Evolutionary conservation across 2,888 invertebrate species (phyloP), one percentile per base, ranked within the genome.

Genomic region (Polymixis flavicincta): DNA sequence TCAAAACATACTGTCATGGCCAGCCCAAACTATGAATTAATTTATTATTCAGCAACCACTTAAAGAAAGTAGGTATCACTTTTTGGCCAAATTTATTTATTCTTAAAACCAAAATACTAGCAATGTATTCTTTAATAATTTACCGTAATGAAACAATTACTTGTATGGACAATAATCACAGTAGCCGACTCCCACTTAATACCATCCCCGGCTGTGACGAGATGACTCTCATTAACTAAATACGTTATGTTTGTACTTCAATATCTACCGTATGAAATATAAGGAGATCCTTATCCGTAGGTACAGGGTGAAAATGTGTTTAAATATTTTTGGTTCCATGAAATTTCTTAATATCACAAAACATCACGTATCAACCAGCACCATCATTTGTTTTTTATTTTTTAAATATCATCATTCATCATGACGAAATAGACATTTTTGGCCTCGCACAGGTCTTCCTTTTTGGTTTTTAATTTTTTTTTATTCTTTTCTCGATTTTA

Each of bases 211-310:
- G 45, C 80, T 69, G 65, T 82, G 85, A 87, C 92, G 90, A 90
- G 92, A 92, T 94, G 94, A 93, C 93, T 92, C 95, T 95, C 95
- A 95, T 95, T 95, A 95, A 93, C 94, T 95, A 95, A 95, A 95
- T 96, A 95, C 90, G 93, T 92, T 92, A 93, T 92, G 93, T 93
- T 92, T 93, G 92, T 93, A 92, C 93, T 92, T 88, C 80, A 94
- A 94, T 95, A 94, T 94, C 91, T 90, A 88, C 89, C 89, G 92
- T 90, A 94, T 94, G 92, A 94, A 94, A 94, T 92, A 94, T 88
- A 91, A 91, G 87, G 1, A 90, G 91, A 32, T 32, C 32, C 32
- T 32, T 32, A 3, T 32, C 32, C 59, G 14, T 48, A 48, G 50
- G 19, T 82, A 74, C 67, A 73, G 63, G 65, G 0, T 76, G 72